phyloP scores from a whole-genome alignment of 2,888 invertebrate species.

The Ariolimax columbianus region DNA sequence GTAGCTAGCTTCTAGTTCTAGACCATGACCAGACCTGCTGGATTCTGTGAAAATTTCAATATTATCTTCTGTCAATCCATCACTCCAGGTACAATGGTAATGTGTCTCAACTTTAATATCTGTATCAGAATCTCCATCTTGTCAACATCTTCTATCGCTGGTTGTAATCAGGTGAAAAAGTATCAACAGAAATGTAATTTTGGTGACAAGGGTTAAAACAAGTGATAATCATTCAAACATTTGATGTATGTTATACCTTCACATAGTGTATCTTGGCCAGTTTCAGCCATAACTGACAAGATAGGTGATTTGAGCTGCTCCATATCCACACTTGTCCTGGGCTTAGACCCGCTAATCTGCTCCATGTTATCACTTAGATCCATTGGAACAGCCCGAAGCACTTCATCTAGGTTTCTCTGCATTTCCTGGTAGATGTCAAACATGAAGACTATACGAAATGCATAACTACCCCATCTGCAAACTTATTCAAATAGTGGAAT shows the following conservation, averaged over 20 bases:
- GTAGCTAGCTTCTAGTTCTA: too few relatives aligned
- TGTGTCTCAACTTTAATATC: too few relatives aligned
- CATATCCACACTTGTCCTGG: slow-evolving; percentile 28
- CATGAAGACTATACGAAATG: background rate
- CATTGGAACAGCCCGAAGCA: slow-evolving; percentile 54
- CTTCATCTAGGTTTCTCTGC: slow-evolving; percentile 55
- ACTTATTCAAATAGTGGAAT: too few relatives aligned
- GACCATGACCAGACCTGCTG: too few relatives aligned
- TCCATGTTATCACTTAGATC: slow-evolving; percentile 55
- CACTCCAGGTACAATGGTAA: too few relatives aligned
- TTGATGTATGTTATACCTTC: background rate
- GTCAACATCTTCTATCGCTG: too few relatives aligned
- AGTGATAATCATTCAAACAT: background rate
- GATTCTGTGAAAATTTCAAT: too few relatives aligned
- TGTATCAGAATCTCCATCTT: too few relatives aligned
- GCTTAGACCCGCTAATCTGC: slow-evolving; percentile 52
- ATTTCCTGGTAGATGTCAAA: slow-evolving; percentile 41
- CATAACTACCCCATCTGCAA: too few relatives aligned
- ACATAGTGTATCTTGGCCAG: background rate
- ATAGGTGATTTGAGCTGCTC: slow-evolving; percentile 6
- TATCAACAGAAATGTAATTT: too few relatives aligned
- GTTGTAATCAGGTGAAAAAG: background rate
- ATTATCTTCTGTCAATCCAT: too few relatives aligned
- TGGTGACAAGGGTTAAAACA: background rate
- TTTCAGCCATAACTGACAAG: background rate